Conservation (phyloP, 2,888 invertebrate species). For the Siphonodentalium dalli region DNA sequence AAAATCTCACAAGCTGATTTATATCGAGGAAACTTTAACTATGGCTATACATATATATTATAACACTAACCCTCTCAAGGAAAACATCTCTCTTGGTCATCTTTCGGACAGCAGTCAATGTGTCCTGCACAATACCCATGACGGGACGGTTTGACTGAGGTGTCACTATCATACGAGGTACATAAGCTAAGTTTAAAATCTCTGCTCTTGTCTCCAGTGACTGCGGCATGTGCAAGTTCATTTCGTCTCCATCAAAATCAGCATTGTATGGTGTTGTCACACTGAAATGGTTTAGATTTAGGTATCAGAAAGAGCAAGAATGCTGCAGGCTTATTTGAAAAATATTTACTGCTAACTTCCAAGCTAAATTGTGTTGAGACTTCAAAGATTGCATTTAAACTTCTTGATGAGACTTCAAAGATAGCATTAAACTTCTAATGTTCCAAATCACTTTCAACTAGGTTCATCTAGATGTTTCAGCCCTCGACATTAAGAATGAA, state of each 20-base stretch:
- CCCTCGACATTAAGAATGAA: too few species aligned
- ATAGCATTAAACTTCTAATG: too few species aligned
- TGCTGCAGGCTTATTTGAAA: background rate
- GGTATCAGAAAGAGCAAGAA: too few species aligned
- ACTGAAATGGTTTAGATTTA: slow-evolving; percentile 66
- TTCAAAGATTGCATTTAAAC: too few species aligned
- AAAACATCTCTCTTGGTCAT: slow-evolving; percentile 99
- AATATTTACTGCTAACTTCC: background rate
- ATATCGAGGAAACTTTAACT: too few species aligned
- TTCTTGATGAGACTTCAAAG: too few species aligned
- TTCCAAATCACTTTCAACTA: too few species aligned
- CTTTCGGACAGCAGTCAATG: slow-evolving; percentile 94
- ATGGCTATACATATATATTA: too few species aligned
- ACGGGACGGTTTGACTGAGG: slow-evolving; percentile 98
- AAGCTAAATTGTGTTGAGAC: too few species aligned
- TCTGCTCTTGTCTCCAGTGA: slow-evolving; percentile 98
- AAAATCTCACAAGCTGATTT: too few species aligned
- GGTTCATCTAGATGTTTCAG: too few species aligned
- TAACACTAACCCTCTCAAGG: slow-evolving; percentile 76
- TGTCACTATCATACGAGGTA: slow-evolving; percentile 96
- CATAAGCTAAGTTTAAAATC: slow-evolving; percentile 94
- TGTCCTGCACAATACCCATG: slow-evolving; percentile 99
- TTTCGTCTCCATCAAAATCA: slow-evolving; percentile 99
- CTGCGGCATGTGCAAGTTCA: slow-evolving; percentile 98
- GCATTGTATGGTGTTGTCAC: slow-evolving; percentile 99